These are phyloP conservation scores for Chelonus formosanus DNA, from an alignment of 2,888 invertebrate species.

Conservation along the genomic window DNA sequence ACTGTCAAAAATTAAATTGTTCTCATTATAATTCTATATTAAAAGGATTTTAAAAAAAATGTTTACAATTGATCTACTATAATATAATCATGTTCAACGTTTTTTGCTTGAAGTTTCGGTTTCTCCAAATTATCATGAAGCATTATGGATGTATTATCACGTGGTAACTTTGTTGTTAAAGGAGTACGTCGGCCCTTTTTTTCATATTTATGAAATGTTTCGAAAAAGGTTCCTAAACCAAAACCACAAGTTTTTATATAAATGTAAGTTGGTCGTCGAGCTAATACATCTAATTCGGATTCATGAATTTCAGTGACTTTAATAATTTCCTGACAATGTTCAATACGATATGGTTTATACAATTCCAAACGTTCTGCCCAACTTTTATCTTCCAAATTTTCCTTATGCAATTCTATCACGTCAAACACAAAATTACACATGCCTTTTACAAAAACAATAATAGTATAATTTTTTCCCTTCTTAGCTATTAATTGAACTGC, in stretches of 20 bases:
- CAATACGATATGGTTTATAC: background rate
- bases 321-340: constrained; percentile 1
- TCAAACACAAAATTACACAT: constrained; percentile 8
- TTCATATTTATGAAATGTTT: constrained; percentile 7
- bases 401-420: background rate
- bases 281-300: background rate
- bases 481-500: constrained; percentile 7
- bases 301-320: constrained; percentile 5
- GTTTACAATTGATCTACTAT: no score
- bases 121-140: background rate
- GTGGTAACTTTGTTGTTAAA: background rate
- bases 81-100: no score
- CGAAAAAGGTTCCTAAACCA: constrained; percentile 1
- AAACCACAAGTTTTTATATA: constrained; percentile 10
- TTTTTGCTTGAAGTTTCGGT: no score
- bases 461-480: background rate
- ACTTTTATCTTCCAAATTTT: constrained; percentile 10
- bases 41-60: no score
- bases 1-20: no score
- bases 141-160: background rate
- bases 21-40: no score
- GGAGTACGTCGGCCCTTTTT: background rate
- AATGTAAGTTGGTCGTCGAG: background rate
- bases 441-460: constrained; percentile 1
- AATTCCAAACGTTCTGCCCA: constrained; percentile 5